Base-by-base conservation (phyloP, 2,113 vertebrate species). In the Phylloscopus whistleri region DNA sequence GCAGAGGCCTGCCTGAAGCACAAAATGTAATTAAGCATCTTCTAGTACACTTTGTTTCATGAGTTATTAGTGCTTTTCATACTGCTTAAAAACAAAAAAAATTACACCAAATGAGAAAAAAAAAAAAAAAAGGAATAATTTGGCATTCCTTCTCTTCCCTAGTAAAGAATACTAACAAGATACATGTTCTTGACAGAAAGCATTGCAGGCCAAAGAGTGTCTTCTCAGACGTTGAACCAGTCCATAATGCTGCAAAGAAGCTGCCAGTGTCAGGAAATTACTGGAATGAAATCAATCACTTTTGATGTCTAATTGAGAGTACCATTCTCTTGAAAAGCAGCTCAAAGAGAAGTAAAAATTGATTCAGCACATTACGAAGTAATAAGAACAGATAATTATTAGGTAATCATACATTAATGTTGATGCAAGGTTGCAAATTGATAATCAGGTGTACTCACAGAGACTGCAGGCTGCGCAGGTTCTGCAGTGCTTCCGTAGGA, bases 401-500 rank as follows among this genome's bases (percentile, higher is more conserved):
- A 87, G 75, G 44, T 23, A 62, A 72, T 70, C 11, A 13, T 14
- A 12, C 7, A 35, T 41, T 51, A 41, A 30, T 87, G 53, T 14
- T 80, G 73, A 88, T 53, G 79, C 35, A 82, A 64, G 22, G 75
- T 16, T 74, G 41, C 39, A 41, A 26, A 70, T 12, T 81, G 66
- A 53, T 81, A 69, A 74, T 81, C 49, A 62, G 43, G 24, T 44
- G 28, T 97, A 98, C 99, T 99, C 97, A 99, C 99, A 99, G 97
- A 13, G 99, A 99, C 89, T 99, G 99, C 66, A 99, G 98, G 93
- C 98, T 98, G 94, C 94, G 98, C 81, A 99, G 95, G 94, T 98
- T 98, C 96, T 98, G 98, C 12, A 99, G 98, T 3, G 98, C 99
- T 95, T 99, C 98, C 0, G 93, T 96, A 30, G 99, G 99, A 46